Evolutionary conservation across 1,140 invertebrate genomes (phyloP), one percentile per base, ranked within the genome.

Genomic region (Brachionus rubens): DNA sequence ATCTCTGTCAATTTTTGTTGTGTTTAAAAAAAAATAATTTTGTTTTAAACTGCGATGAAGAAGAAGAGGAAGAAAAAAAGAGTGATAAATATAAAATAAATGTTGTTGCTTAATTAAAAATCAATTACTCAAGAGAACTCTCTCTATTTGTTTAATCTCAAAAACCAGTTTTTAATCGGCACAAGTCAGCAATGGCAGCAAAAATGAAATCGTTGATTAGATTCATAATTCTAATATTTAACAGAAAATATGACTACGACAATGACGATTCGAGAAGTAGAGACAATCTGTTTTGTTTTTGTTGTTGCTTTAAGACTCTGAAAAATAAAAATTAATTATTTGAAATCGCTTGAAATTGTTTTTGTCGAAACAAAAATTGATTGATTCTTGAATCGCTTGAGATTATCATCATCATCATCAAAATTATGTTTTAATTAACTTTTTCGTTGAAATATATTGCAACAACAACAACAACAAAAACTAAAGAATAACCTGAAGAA

Each of bases 341-440:
- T 59, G 28, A 59, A 59, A 59, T 59, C 33, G 54, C 19, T 59
- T 59, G 26, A 59, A 59, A 59, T 59, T 52, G 48, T 52, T 21
- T 52, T 59, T 14, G 33, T n/a, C n/a, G n/a, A n/a, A n/a, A n/a
- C n/a, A n/a, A n/a, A 59, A 59, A 59, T 59, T 59, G 54, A 59
- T 59, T 59, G 26, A 59, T 59, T 59, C 28, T 30, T 19, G 10
- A 33, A 7, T 59, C 54, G 26, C 26, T 33, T 33, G 54, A 59
- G 54, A 59, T 36, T 36, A 3, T 30, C 28, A 33, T 26, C 16
- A 26, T 16, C 54, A 16, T n/a, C 28, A 52, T 7, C 5, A 14
- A 59, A 59, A 59, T 59, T 59, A 59, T 59, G 28, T 59, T 59
- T 59, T 59, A 59, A 59, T 59, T 59, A 59, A 59, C 54, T 59